Evolutionary conservation across 2,113 vertebrate genomes (phyloP), one percentile per base, ranked within the genome.

Genomic region (Todiramphus chloris): DNA sequence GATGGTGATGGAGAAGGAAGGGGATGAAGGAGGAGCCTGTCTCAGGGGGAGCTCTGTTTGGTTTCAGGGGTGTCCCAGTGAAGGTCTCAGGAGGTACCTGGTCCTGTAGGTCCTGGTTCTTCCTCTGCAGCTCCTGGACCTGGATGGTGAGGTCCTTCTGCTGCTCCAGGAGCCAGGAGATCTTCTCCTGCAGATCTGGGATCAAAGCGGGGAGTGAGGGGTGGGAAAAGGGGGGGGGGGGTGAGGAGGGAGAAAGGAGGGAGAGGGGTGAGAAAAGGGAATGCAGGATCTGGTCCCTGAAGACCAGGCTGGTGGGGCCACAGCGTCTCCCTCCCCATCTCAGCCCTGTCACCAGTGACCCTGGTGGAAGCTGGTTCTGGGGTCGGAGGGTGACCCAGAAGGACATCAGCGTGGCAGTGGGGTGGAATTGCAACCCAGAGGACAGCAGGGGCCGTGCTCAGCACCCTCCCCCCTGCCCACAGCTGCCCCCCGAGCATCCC

Each of bases 111-210:
- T 93, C 93, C 31, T 46, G 67, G 74, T 96, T 97, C 53, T 97
- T 96, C 56, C 67, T 94, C 92, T 94, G 98, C 76, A 98, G 96
- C 33, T 96, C 84, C n/a, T 98, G 97, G 63, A 98, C 91, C 75
- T 98, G 97, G 50, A 92, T 69, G 56, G 91, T 77, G 72, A 98
- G 96, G 31, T 98, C 97, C 73, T 98, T 96, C 93, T 97, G 98
- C 90, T 98, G 98, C 14, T 86, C 89, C 86, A 98, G 76, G 51
- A 99, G 96, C 51, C 78, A 82, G 27, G 98, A 98, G 41, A 98
- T 67, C 44, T 96, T 97, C 5, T 89, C 93, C 97, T 98, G 98
- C 39, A 98, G 90, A 19, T 97, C 98, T 99, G 82, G n/a, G 37
- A 31, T 41, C 16, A 28, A 28, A 55, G n/a, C 0, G 20, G 31